Evolutionary conservation across 2,113 vertebrate species (phyloP), one percentile per base, ranked within the genome.

Genomic region (Synodontis membranacea): DNA sequence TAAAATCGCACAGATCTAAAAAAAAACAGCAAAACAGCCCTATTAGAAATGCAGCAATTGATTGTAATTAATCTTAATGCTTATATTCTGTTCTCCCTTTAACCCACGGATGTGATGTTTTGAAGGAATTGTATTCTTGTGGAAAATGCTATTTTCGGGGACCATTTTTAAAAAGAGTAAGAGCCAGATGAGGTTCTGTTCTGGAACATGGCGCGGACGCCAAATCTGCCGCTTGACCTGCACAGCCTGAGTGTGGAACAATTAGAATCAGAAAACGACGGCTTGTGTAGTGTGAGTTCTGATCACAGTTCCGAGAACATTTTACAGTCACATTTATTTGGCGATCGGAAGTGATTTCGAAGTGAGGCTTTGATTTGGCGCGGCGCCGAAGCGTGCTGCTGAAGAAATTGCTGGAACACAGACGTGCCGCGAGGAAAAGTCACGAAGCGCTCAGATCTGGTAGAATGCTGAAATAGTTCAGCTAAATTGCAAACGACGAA

Each of bases 321-420:
- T 80, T 80, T 37, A 54, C 76, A 80, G 28, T 31, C 28, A 78
- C 75, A 78, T 31, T 78, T 19, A 52, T 34, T 52, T 52, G 75
- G n/a, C 76, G 21, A 56, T 56, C 4, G 19, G 39, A 5, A 37
- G 76, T 19, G 28, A 37, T 56, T 34, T 56, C 2, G 44, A 54
- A 79, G 17, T 17, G 44, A 76, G 42, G 28, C 46, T 50, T 15
- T 1, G 48, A n/a, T 74, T 12, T 12, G 46, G 46, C 10, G 48
- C 48, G 19, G 15, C n/a, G 42, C 72, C 48, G 72, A n/a, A 48
- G 12, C 25, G 23, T 75, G 42, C 44, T 48, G 44, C 68, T 25
- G 12, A 46, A 46, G 42, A 15, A 52, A 52, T n/a, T 52, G 48
- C 48, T 52, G 48, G 28, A 78, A 52, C 75, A 52, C 48, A 52